Conservation (phyloP, 2,797 vertebrate species). For the Crocidura indochinensis region DNA sequence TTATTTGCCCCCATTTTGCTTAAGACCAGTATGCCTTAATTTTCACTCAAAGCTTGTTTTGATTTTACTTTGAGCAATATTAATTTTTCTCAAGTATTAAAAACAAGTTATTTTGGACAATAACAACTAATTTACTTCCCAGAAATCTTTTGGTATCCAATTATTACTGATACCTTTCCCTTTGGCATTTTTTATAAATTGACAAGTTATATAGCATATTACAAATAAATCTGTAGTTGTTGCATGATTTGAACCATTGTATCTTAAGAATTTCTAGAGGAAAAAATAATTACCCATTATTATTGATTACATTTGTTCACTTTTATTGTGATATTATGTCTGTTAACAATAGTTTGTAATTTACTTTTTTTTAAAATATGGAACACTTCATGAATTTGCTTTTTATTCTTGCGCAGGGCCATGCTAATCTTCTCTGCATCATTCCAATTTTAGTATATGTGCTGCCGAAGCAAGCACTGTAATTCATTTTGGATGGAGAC, state of each 20-base stretch:
- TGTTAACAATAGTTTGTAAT: not conserved
- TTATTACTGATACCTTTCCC: not conserved
- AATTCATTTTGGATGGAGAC: slow-evolving; percentile 66
- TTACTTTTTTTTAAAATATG: no score
- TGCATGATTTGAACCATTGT: not conserved
- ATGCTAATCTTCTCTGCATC: no score
- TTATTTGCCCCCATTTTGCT: slow-evolving; percentile 62
- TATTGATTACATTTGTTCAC: not conserved
- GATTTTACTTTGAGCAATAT: not conserved
- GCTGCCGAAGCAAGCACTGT: no score
- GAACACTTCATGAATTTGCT: no score
- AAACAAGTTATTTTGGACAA: slow-evolving; percentile 49
- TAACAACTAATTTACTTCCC: slow-evolving; percentile 36
- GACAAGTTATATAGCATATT: not conserved
- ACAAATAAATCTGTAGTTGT: not conserved
- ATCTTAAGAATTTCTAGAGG: not conserved
- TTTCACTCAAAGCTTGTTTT: slow-evolving; percentile 32
- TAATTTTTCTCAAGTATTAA: slow-evolving; percentile 46
- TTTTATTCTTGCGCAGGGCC: no score
- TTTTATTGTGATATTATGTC: not conserved
- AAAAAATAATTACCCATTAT: not conserved
- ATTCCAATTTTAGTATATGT: no score
- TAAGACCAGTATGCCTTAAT: slow-evolving; percentile 35
- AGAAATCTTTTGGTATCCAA: not conserved
- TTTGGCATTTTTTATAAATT: slow-evolving; percentile 36